A percentile compares a stretch with the other conserved stretches of the same genome.
Conservation (phyloP, 2,888 invertebrate species). For the Athrips mouffetella region DNA sequence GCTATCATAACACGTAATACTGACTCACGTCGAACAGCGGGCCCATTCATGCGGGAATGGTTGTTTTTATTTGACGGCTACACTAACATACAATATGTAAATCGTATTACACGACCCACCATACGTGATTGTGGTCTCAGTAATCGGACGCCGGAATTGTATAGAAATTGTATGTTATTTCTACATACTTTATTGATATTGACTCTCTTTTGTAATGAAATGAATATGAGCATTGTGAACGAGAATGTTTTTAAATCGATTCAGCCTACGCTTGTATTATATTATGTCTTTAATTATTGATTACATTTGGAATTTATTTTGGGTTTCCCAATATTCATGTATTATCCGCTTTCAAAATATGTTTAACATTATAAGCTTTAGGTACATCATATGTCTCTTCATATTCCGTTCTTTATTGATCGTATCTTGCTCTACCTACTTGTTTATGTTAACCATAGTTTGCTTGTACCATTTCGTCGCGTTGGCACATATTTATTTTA, state of each 20-base stretch:
- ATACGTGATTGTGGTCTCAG: conserved; percentile 17
- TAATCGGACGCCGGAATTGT: conserved; percentile 17
- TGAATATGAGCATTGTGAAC: conserved; percentile 8
- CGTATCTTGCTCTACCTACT: not conserved
- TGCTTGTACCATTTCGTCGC: too few relatives aligned
- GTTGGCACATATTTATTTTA: not conserved
- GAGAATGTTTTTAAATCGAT: not conserved
- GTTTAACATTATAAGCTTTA: too few relatives aligned
- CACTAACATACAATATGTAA: conserved; percentile 45
- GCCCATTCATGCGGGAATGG: conserved; percentile 63
- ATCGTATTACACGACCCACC: conserved; percentile 21
- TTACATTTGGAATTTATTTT: not conserved
- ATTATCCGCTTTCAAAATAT: too few relatives aligned
- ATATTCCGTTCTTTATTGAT: not conserved
- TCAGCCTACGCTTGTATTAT: not conserved
- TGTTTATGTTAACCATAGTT: not conserved
- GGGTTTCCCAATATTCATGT: not conserved
- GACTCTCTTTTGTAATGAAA: conserved; percentile 8
- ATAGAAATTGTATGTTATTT: conserved; percentile 3
- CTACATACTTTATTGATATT: conserved; percentile 8
- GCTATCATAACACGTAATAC: conserved; percentile 45
- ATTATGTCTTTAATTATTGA: not conserved
- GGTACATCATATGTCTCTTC: too few relatives aligned
- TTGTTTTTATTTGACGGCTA: conserved; percentile 61
- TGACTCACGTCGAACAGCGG: conserved; percentile 49